Evolutionary conservation across 2,113 vertebrate genomes (phyloP), one percentile per base, ranked within the genome.

Genomic region (Brevimyrus niger): DNA sequence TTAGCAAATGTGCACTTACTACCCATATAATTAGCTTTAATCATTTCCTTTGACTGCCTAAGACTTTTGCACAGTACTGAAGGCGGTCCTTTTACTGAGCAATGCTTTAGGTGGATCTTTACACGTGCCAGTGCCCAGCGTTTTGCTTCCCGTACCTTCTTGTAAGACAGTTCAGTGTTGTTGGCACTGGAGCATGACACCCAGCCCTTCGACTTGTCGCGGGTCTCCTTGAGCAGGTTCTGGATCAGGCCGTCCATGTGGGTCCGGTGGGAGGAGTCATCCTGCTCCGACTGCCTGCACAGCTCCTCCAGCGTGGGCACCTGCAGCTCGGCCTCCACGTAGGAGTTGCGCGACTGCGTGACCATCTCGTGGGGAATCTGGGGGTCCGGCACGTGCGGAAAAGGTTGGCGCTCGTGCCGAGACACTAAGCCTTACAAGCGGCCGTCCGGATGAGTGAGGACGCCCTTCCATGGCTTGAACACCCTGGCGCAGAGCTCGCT

Each of bases 141-240:
- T 51, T 10, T 4, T 1, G 3, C n/a, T 42, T 19, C 10, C 58
- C 69, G 10, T 91, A 98, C 98, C 98, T 99, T 99, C 96, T 97
- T 99, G 92, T 97, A 99, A 89, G 94, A 95, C 0, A 99, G 97
- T 48, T 99, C 98, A 27, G 98, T 96, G 92, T 96, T 98, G 88
- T 99, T 97, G 0, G 92, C 86, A 93, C 97, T 98, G 91, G 96
- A 95, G 92, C 97, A 97, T 0, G 96, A 94, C 91, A 99, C 94
- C 98, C 98, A 99, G 92, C 96, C 97, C 92, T 98, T 99, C 93
- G 98, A 98, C 93, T 97, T 99, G 88, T 99, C 98, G 76, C 96
- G 96, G 76, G 96, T 96, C 93, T 99, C 98, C 94, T 97, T 99
- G 87, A 97, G 97, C 9, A 99, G 96, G 92, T 94, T 96, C 89